Evolutionary conservation across 2,113 vertebrate species (phyloP).

Genomic region (Dunckerocampus dactyliophorus): DNA sequence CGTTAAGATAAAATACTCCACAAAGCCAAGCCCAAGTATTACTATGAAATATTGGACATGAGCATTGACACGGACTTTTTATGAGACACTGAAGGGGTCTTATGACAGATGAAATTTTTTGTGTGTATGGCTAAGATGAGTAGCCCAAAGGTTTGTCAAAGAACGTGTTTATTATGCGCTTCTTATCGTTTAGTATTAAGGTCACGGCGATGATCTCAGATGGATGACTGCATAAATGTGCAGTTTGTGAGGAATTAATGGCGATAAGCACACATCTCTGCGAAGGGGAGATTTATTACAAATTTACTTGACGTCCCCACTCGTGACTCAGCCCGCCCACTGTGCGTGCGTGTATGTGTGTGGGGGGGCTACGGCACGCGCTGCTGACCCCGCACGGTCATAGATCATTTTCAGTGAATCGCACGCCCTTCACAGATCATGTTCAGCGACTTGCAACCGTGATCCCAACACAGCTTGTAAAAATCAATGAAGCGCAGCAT

Average conservation of each 20-base stretch:
- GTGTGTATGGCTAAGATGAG: constrained; percentile 3
- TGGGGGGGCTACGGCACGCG: constrained; percentile 10
- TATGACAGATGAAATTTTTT: constrained; percentile 36
- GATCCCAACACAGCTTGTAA: constrained; percentile 48
- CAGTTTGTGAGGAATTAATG: constrained; percentile 9
- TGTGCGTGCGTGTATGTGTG: constrained; percentile 3
- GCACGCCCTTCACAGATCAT: constrained; percentile 43
- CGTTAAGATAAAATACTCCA: too few relatives aligned
- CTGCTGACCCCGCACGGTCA: constrained; percentile 20
- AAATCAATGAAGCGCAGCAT: constrained; percentile 72
- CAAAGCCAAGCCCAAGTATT: too few relatives aligned
- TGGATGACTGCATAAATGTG: constrained; percentile 26
- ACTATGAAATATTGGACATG: too few relatives aligned
- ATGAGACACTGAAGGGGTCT: too few relatives aligned
- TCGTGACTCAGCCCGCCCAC: constrained; percentile 10
- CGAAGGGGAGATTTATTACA: constrained; percentile 23
- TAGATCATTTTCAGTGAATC: constrained; percentile 41
- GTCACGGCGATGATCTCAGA: constrained; percentile 18
- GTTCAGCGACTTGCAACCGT: constrained; percentile 38
- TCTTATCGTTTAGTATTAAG: constrained; percentile 41
- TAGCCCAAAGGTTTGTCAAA: constrained; percentile 13
- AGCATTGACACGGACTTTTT: too few relatives aligned
- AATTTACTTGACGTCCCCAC: constrained; percentile 11
- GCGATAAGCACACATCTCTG: constrained; percentile 11
- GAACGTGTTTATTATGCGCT: constrained; percentile 27